Percentiles rank a stretch among this genome's conserved stretches.
These are phyloP conservation scores for Temnothorax longispinosus DNA, from an alignment of 1,140 invertebrate genomes.

Conservation along the genomic window DNA sequence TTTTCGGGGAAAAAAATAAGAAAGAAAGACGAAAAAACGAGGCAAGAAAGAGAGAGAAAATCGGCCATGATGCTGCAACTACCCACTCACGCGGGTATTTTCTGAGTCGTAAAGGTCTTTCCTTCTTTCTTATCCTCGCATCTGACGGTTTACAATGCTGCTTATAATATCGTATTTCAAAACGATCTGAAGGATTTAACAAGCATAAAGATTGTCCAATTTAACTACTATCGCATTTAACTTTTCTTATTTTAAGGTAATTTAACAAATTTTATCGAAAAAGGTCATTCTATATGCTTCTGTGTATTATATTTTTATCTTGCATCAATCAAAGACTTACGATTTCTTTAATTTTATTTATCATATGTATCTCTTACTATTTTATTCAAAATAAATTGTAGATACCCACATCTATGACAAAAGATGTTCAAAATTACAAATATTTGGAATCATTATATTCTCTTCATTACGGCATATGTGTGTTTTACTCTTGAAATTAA, in stretches of 20 bases:
- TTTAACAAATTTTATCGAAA: neutral
- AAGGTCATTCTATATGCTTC: neutral
- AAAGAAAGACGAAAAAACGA: neutral
- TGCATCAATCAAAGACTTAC: neutral
- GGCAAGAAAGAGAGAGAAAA: neutral
- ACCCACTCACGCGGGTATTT: slow-evolving; percentile 45
- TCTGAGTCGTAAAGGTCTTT: slow-evolving; percentile 33
- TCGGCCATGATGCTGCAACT: neutral
- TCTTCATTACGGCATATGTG: neutral
- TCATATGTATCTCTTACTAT: neutral
- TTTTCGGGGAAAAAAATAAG: neutral
- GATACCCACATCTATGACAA: neutral
- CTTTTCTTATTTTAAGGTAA: neutral
- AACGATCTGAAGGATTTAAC: neutral
- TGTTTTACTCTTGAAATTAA: neutral
- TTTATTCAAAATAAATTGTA: neutral
- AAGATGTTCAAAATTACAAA: neutral
- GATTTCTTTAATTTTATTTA: neutral
- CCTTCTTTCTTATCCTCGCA: neutral
- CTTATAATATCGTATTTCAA: slow-evolving; percentile 15
- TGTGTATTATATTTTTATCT: neutral
- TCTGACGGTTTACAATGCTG: neutral
- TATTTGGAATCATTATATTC: neutral
- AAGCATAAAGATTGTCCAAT: neutral
- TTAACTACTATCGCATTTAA: neutral